Base-by-base conservation (phyloP, 1,140 invertebrate genomes). In the Gryllus bimaculatus region DNA sequence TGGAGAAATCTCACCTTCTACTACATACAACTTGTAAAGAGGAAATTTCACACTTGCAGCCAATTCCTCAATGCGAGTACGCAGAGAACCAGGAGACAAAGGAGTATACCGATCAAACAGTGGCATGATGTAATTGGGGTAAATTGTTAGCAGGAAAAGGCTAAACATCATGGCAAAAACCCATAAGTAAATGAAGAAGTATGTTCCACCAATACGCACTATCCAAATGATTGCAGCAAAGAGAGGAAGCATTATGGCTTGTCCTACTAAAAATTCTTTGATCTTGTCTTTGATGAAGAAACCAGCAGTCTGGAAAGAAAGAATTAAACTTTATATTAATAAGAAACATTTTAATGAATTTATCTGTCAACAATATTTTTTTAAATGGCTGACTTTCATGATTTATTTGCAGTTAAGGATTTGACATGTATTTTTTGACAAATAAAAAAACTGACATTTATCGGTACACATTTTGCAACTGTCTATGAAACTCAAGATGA, bases 61-160 rank as follows among this genome's bases (percentile, higher is more conserved):
- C 80, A 99, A 87, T 81, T 90, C 89, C 87, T 99, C 96, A 85
- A 99, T 99, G 79, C 92, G 90, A 74, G 89, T 89, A 79, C 93
- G 92, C 0, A 99, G 86, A 74, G 94, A 91, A 76, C 98, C 97
- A 81, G 99, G 95, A 54, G 96, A 94, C 20, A 99, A 86, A 26
- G 97, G 96, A n/a, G 94, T 94, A 85, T 98, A 99, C 85, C 98
- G 99, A 85, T 99, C 98, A 88, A 99, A 99, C 8, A 99, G 86
- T 73, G 98, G 98, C 8, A 98, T 98, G 85, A 99, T 99, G 75
- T 96, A 93, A 83, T 98, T 94, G 47, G 98, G 97, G 89, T 99
- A 99, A 79, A 99, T 90, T 6, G 96, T 96, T 83, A 98, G 90
- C 82, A 93, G 80, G 80, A 98, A 87, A 80, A 99, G 86, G 1